Percentiles rank a stretch among this genome's conserved stretches.
Conservation (phyloP, 2,797 vertebrate species). For the Sebastes hubbsi region DNA sequence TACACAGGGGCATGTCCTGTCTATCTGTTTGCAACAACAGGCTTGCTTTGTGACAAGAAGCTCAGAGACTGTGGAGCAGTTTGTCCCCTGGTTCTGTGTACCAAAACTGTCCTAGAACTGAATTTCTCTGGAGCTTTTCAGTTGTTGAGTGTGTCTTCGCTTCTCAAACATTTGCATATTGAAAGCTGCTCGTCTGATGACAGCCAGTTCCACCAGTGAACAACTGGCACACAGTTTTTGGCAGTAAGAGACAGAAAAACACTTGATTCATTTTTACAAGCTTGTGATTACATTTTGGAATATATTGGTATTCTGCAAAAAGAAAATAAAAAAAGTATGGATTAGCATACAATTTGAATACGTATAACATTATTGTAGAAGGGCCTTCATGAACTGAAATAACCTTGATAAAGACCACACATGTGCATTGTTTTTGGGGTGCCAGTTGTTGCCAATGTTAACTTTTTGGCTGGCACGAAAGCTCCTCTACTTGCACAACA, state of each 20-base stretch:
- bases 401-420: conserved; percentile 54
- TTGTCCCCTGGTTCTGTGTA: conserved; percentile 12
- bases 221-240: conserved; percentile 18
- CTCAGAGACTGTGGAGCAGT: not conserved
- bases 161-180: conserved; percentile 5
- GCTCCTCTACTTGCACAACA: conserved; percentile 33
- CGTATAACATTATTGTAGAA: not conserved
- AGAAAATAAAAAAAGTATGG: not conserved
- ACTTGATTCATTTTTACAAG: conserved; percentile 13
- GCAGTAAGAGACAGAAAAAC: conserved; percentile 4
- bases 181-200: conserved; percentile 32
- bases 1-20: not conserved
- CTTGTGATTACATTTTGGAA: conserved; percentile 15
- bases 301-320: not conserved
- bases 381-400: not conserved
- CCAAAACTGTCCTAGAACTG: conserved; percentile 35
- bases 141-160: not conserved
- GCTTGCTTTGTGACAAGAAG: conserved; percentile 29
- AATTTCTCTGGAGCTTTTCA: conserved; percentile 18
- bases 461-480: conserved; percentile 33
- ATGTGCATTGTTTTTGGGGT: conserved; percentile 8
- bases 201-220: conserved; percentile 29
- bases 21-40: not conserved
- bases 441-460: conserved; percentile 46
- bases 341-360: conserved; percentile 1